A percentile compares a stretch with the other conserved stretches of the same genome.
Evolutionary conservation across 2,888 invertebrate species (phyloP).

Genomic region (Drosophila pseudotalamancana): DNA sequence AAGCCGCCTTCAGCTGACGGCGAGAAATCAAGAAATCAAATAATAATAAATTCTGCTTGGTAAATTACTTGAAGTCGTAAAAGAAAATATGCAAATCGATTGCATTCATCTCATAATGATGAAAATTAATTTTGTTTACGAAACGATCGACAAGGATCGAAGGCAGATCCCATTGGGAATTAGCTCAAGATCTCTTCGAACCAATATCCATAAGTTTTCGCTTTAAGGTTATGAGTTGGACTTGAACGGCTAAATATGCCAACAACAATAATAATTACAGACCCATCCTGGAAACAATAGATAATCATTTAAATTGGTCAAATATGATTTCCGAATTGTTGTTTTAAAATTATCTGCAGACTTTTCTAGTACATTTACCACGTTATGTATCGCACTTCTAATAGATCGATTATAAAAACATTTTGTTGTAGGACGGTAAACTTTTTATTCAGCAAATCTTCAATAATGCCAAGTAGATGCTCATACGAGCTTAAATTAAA

Average conservation of each 20-base stretch:
- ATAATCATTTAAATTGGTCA: too few species aligned
- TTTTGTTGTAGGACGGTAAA: too few species aligned
- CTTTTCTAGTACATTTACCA: too few species aligned
- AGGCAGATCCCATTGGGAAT: background rate
- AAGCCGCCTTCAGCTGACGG: slow-evolving; percentile 63
- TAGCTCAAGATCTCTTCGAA: background rate
- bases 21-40: slow-evolving; percentile 73
- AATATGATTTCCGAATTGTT: too few species aligned
- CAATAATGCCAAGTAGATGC: too few species aligned
- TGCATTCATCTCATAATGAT: slow-evolving; percentile 77
- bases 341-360: too few species aligned
- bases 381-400: too few species aligned
- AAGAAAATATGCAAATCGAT: slow-evolving; percentile 80
- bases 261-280: background rate
- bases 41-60: slow-evolving; percentile 79
- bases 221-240: background rate
- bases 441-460: too few species aligned
- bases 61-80: slow-evolving; percentile 75
- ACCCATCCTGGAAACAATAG: too few species aligned
- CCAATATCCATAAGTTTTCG: background rate
- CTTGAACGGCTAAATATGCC: background rate
- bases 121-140: slow-evolving; percentile 63
- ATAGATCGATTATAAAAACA: too few species aligned
- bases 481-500: too few species aligned
- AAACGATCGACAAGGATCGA: slow-evolving; percentile 13